Base-by-base conservation (phyloP, 2,888 invertebrate genomes). In the Netelia inedita region DNA sequence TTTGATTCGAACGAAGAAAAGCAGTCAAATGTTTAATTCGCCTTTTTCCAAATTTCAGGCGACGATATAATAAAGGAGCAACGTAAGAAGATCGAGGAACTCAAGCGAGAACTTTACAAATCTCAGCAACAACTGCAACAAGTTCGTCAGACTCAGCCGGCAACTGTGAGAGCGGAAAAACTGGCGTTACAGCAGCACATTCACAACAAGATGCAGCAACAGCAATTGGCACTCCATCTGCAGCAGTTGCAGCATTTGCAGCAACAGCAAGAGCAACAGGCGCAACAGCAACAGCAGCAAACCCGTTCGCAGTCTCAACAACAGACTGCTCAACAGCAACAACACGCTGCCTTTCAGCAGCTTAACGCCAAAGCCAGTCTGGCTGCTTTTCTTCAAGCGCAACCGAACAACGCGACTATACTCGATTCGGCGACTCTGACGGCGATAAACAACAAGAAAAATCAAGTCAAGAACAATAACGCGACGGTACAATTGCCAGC, bases 1-100 rank as follows among this genome's bases (percentile, higher is more conserved):
- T 35, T 35, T 35, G 35, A 6, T 35, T 35, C 35, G 35, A 35
- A 35, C 35, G 1, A 35, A 6, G 35, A 35, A 35, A 35, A 35
- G 35, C 35, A 35, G 6, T 5, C 5, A 3, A 35, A 35, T 35
- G 6, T 35, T 35, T 35, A 35, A 35, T 35, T 35, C 35, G 1
- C 35, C 35, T n/a, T 63, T 11, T 61, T 61, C 16, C 10, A 65
- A 14, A 65, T 90, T 90, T 86, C 88, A 93, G 95, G 95, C 83
- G 97, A 97, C 90, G 97, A 97, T 61, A 96, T 97, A 83, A 96
- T 98, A 74, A 95, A 96, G 84, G 97, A 98, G 90, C 98, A 98
- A 92, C 96, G 97, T 90, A 96, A 97, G 75, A 97, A 97, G 93
- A 98, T 98, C 88, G 97, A 98, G 91, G 98, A 98, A 91, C 94